Percentiles rank a stretch among this genome's conserved stretches.
Conservation (phyloP, 2,113 vertebrate species). For the Plecotus auritus region DNA sequence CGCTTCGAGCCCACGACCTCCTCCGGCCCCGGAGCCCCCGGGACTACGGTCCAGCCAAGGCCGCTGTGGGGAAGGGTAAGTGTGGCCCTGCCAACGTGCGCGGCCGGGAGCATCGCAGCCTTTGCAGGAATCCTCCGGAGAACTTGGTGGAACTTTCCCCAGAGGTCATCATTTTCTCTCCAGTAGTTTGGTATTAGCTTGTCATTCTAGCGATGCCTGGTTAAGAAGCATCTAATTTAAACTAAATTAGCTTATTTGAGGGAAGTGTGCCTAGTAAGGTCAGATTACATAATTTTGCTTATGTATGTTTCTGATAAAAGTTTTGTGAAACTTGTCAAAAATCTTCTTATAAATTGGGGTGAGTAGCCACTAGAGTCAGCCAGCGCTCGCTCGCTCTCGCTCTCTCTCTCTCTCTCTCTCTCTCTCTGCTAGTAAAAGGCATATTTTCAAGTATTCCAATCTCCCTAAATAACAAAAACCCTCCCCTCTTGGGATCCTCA, state of each 20-base stretch:
- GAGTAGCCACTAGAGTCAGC: neutral
- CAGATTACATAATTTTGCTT: conserved; percentile 40
- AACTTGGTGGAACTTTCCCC: neutral
- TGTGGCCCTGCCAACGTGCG: neutral
- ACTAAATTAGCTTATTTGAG: neutral
- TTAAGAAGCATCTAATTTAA: conserved; percentile 39
- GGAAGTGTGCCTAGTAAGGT: neutral
- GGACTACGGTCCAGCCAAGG: conserved; percentile 52
- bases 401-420: neutral
- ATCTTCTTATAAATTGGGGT: conserved; percentile 19
- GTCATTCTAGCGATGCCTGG: neutral
- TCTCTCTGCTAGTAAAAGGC: neutral
- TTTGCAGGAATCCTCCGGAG: neutral
- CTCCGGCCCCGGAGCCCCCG: conserved; percentile 63
- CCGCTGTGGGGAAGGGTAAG: conserved; percentile 62
- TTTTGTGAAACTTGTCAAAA: conserved; percentile 24
- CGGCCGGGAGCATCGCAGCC: neutral
- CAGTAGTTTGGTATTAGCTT: neutral
- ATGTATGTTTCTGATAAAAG: conserved; percentile 52
- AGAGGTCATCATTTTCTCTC: neutral
- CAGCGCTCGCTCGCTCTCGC: neutral
- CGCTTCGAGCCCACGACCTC: conserved; percentile 49
- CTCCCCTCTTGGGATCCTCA: neutral
- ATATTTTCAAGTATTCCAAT: neutral
- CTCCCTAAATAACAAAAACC: neutral